Conservation (phyloP, 2,797 vertebrate species). For the Xyrichtys novacula region DNA sequence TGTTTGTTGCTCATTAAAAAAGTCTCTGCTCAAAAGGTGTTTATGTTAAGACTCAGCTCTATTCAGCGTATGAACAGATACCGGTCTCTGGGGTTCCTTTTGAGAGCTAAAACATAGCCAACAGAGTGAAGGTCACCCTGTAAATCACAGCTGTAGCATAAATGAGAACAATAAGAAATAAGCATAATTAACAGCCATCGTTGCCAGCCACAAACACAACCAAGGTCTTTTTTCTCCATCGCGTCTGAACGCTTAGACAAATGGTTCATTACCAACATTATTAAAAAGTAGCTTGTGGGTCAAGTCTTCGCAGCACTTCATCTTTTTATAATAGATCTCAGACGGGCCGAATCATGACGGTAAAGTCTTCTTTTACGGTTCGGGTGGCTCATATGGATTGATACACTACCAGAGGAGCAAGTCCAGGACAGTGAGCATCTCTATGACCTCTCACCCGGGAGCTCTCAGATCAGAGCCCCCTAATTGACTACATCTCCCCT, state of each 20-base stretch:
- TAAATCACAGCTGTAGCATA: slow-evolving; percentile 31
- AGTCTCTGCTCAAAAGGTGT: no score
- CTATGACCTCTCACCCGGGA: slow-evolving; percentile 52
- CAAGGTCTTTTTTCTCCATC: slow-evolving; percentile 19
- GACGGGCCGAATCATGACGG: slow-evolving; percentile 27
- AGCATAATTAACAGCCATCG: slow-evolving; percentile 36
- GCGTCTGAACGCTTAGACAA: slow-evolving; percentile 31
- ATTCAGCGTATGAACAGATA: slow-evolving; percentile 44
- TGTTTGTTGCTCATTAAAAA: no score
- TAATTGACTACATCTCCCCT: slow-evolving; percentile 64
- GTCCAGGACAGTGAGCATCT: slow-evolving; percentile 37
- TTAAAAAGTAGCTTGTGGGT: slow-evolving; percentile 59
- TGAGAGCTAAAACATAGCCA: slow-evolving; percentile 20
- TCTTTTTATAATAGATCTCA: slow-evolving; percentile 42
- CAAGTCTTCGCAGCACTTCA: slow-evolving; percentile 59
- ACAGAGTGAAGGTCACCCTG: slow-evolving; percentile 48
- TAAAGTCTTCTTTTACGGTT: slow-evolving; percentile 26
- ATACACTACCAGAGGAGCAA: slow-evolving; percentile 37
- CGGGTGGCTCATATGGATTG: slow-evolving; percentile 31
- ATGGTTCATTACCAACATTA: slow-evolving; percentile 56
- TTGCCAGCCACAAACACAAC: slow-evolving; percentile 24
- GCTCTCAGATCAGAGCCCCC: slow-evolving; percentile 42
- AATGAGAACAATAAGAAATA: slow-evolving; percentile 45
- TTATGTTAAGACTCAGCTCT: no score
- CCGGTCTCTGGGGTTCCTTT: slow-evolving; percentile 27